Base-by-base conservation (phyloP, 2,888 invertebrate genomes). In the Lottia gigantea region DNA sequence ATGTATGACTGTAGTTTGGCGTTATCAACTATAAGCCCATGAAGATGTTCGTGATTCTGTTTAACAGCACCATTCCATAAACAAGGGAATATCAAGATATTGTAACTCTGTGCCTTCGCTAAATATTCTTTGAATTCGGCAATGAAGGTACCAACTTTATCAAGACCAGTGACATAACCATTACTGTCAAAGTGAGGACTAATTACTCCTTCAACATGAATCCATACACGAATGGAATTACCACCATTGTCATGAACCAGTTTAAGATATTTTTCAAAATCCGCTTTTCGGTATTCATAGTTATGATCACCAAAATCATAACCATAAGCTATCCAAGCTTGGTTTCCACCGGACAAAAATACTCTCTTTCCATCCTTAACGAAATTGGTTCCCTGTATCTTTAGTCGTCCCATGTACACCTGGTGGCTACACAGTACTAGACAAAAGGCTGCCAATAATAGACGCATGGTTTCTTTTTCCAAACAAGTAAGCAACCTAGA, bases 21-120 rank as follows among this genome's bases (percentile, higher is more conserved):
- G 0, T 81, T 76, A 72, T 84, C 83, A 31, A 64, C 55, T 64
- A 74, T 71, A 14, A 76, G 71, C 0, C 75, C 76, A 19, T 61
- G 62, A 11, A 71, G 45, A 23, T 63, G 49, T 15, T 45, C 19
- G 31, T 67, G 63, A 7, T 61, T 47, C 19, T 80, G 79, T 46
- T 77, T 76, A 19, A 75, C 75, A 3, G 85, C 85, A 0, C 79
- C 83, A 64, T 83, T 85, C 85, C 85, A 85, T 49, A 85, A 74
- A 0, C 78, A 78, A n/a, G 80, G 78, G 73, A 83, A 80, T 26
- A 83, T 78, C 11, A 83, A 77, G 40, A 85, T 78, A 70, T 81
- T 75, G 62, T 76, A 67, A 14, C 65, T 64, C 45, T 73, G 69
- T n/a, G 82, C 82, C 0, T 76, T 76, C n/a, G 74, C 76, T 2